Evolutionary conservation across 2,888 invertebrate genomes (phyloP).

Genomic region (Cryptocephalus primarius): DNA sequence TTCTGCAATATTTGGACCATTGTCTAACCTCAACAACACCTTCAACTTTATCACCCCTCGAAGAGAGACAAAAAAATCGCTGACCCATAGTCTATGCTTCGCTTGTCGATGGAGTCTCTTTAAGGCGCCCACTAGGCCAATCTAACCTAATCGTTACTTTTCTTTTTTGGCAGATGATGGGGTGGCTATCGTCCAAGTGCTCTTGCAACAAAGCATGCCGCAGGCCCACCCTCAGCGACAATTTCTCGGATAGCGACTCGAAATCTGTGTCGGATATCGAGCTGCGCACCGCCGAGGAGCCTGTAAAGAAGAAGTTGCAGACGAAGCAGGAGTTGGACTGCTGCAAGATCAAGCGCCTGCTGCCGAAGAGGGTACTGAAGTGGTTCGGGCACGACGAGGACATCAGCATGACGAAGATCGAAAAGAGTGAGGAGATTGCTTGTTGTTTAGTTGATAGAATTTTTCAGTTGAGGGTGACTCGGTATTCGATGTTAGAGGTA

Average conservation of each 20-base stretch:
- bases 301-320: constrained; percentile 38
- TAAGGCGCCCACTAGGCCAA: too few relatives aligned
- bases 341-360: constrained; percentile 28
- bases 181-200: constrained; percentile 16
- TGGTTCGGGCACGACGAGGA: constrained; percentile 57
- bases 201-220: constrained; percentile 17
- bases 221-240: constrained; percentile 36
- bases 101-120: too few relatives aligned
- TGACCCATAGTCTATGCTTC: too few relatives aligned
- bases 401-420: constrained; percentile 66
- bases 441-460: too few relatives aligned
- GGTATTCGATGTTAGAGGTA: too few relatives aligned
- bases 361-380: constrained; percentile 50
- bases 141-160: too few relatives aligned
- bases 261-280: constrained; percentile 39
- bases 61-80: too few relatives aligned
- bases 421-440: constrained; percentile 52
- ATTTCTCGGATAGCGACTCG: constrained; percentile 26
- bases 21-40: too few relatives aligned
- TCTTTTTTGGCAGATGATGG: constrained; percentile 7
- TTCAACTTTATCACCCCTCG: too few relatives aligned
- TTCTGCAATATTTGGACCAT: too few relatives aligned
- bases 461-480: too few relatives aligned
- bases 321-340: constrained; percentile 18
- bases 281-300: constrained; percentile 37